Evolutionary conservation across 2,888 invertebrate genomes (phyloP).

Genomic region (Orthosia cruda): DNA sequence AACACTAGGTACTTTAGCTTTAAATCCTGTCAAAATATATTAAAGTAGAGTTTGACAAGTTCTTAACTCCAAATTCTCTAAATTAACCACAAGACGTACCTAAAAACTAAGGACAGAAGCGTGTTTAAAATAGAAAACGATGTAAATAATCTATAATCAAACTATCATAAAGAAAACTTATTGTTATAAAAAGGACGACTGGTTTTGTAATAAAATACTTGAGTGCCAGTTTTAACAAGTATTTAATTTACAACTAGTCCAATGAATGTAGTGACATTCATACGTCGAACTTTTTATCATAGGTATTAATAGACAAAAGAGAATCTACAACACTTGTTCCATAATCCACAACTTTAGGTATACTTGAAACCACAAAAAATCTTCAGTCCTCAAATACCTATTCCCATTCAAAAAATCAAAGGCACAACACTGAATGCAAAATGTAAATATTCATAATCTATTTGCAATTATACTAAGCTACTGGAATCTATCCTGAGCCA

Average conservation of each 20-base stretch:
- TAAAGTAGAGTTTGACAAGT: too few species aligned
- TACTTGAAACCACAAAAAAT: neutral
- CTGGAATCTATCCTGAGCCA: conserved; percentile 24
- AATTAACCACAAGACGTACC: too few species aligned
- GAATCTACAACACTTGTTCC: neutral
- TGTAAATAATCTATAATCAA: neutral
- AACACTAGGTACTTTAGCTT: too few species aligned
- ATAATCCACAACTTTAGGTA: neutral
- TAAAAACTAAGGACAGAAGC: too few species aligned
- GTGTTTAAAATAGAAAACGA: too few species aligned
- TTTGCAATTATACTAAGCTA: conserved; percentile 58
- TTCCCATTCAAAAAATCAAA: conserved; percentile 37
- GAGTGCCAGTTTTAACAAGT: too few species aligned
- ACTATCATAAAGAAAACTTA: neutral
- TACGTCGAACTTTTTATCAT: neutral
- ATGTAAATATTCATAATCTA: conserved; percentile 57
- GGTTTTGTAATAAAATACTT: too few species aligned
- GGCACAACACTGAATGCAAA: conserved; percentile 31
- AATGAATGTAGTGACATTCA: too few species aligned
- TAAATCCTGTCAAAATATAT: too few species aligned
- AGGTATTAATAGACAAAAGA: conserved; percentile 19
- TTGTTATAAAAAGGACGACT: too few species aligned
- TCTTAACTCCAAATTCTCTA: too few species aligned
- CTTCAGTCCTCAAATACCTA: conserved; percentile 13
- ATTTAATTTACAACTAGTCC: too few species aligned